These are phyloP conservation scores for Bursaphelenchus mucronatus DNA, from an alignment of 1,140 invertebrate species.

Conservation along the genomic window DNA sequence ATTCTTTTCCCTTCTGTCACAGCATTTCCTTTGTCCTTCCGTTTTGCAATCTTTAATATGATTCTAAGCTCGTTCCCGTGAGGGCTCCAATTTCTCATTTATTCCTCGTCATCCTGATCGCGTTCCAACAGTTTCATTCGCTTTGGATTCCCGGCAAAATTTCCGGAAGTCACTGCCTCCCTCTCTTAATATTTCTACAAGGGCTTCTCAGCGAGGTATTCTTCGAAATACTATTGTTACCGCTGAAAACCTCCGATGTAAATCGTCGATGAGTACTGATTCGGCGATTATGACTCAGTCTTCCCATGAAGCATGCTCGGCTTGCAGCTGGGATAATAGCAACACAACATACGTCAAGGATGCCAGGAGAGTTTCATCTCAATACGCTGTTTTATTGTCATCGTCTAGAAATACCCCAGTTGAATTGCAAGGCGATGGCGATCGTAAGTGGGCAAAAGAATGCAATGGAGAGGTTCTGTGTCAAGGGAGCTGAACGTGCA, in stretches of 20 bases:
- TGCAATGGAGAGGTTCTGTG: neutral
- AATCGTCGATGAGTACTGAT: conserved; percentile 10
- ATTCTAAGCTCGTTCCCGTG: conserved; percentile 4
- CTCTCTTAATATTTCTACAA: conserved; percentile 20
- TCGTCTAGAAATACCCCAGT: neutral
- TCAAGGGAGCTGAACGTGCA: too few relatives aligned
- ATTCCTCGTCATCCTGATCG: neutral
- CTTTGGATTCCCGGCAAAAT: conserved; percentile 17
- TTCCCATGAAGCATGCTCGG: conserved; percentile 2
- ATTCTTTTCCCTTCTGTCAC: conserved; percentile 14
- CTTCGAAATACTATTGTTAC: neutral
- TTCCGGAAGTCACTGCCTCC: conserved; percentile 42
- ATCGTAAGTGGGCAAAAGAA: neutral
- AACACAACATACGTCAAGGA: conserved; percentile 1
- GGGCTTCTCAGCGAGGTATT: neutral
- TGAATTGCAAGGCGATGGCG: neutral
- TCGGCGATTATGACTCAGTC: conserved; percentile 20
- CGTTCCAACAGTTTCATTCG: conserved; percentile 19
- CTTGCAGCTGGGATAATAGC: conserved; percentile 1
- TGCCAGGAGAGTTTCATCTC: neutral
- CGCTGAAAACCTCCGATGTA: neutral
- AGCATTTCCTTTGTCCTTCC: conserved; percentile 5
- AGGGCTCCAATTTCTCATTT: conserved; percentile 6
- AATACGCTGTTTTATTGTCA: conserved; percentile 5
- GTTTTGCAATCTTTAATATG: conserved; percentile 6